These are phyloP conservation scores for Bombus polaris DNA, from an alignment of 1,140 invertebrate species.

Conservation along the genomic window DNA sequence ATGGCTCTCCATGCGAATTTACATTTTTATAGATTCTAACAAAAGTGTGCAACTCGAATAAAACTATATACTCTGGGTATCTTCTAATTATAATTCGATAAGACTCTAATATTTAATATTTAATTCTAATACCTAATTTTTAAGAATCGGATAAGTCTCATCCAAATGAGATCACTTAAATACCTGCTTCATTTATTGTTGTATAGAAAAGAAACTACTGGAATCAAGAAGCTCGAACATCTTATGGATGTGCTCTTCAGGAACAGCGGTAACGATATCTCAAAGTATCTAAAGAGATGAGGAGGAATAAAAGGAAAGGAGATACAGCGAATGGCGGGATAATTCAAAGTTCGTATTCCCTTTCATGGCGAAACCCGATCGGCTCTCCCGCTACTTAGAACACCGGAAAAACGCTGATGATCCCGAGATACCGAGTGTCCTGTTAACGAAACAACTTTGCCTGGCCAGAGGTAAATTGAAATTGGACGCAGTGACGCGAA, in stretches of 20 bases:
- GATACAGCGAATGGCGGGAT: background rate
- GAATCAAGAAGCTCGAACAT: too few species aligned
- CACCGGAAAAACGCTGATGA: constrained; percentile 27
- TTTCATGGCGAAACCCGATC: constrained; percentile 4
- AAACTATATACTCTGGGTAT: too few species aligned
- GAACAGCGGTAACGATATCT: too few species aligned
- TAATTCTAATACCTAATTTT: too few species aligned
- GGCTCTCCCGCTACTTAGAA: constrained; percentile 2
- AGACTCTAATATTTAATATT: too few species aligned
- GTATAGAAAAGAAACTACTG: background rate
- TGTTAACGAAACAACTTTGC: constrained; percentile 56
- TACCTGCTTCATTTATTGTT: background rate
- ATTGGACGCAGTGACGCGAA: constrained; percentile 79
- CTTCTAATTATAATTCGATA: too few species aligned
- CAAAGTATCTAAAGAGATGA: background rate
- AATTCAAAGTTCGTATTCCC: constrained; percentile 15
- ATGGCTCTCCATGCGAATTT: too few species aligned
- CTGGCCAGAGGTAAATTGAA: constrained; percentile 75
- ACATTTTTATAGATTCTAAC: too few species aligned
- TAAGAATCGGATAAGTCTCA: too few species aligned
- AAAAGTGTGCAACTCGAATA: too few species aligned
- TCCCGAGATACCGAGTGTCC: constrained; percentile 4
- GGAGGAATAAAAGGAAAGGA: background rate
- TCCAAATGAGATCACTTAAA: background rate
- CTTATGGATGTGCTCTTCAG: too few species aligned